A percentile compares a stretch with the other conserved stretches of the same genome.
Evolutionary conservation across 2,888 invertebrate species (phyloP).

Genomic region (Tachina fera): DNA sequence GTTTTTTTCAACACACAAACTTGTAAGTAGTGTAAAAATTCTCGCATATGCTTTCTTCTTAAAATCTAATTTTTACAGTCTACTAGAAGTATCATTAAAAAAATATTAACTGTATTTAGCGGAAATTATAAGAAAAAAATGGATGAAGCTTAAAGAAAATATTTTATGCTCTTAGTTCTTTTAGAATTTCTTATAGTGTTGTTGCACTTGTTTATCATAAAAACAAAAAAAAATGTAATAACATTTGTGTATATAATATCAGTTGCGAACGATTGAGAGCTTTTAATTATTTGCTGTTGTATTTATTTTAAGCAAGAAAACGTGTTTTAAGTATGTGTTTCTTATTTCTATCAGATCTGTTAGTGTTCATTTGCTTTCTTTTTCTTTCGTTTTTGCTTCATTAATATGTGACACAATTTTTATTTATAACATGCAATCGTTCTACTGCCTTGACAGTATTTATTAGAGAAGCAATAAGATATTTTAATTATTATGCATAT

Average conservation of each 20-base stretch:
- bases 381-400: slow-evolving; percentile 35
- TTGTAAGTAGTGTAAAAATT: not conserved
- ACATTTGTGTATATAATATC: not conserved
- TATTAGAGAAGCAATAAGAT: slow-evolving; percentile 26
- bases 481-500: slow-evolving; percentile 76
- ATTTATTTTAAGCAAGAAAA: slow-evolving; percentile 22
- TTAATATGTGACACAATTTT: slow-evolving; percentile 75
- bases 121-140: slow-evolving; percentile 59
- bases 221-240: slow-evolving; percentile 36
- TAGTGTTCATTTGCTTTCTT: not conserved
- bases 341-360: slow-evolving; percentile 25
- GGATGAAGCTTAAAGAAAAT: slow-evolving; percentile 5
- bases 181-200: slow-evolving; percentile 14
- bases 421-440: slow-evolving; percentile 40
- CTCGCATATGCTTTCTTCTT: slow-evolving; percentile 27
- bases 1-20: not conserved
- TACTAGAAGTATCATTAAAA: slow-evolving; percentile 26
- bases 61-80: slow-evolving; percentile 42
- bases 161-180: slow-evolving; percentile 39
- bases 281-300: not conserved
- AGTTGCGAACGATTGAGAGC: not conserved
- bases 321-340: slow-evolving; percentile 32
- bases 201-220: not conserved
- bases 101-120: slow-evolving; percentile 67
- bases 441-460: slow-evolving; percentile 30